A percentile compares a stretch with the other conserved stretches of the same genome.
Conservation (phyloP, 2,113 vertebrate species). For the Gopherus evgoodei region DNA sequence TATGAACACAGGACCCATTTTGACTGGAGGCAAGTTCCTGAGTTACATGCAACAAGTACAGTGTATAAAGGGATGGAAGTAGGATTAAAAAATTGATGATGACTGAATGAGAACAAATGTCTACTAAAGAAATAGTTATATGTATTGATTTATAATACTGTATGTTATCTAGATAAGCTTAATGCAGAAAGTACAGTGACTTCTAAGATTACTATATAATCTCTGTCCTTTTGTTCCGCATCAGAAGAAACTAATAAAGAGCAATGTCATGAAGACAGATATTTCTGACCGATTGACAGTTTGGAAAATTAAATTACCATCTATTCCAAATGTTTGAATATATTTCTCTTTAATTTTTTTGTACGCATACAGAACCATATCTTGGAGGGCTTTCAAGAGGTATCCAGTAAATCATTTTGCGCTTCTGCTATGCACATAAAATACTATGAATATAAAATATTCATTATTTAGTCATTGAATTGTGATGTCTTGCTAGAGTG, state of each 20-base stretch:
- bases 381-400: slow-evolving; percentile 68
- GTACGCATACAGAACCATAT: slow-evolving; percentile 63
- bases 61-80: background rate
- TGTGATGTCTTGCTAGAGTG: slow-evolving; percentile 42
- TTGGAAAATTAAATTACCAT: background rate
- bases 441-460: slow-evolving; percentile 23
- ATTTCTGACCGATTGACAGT: background rate
- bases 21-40: background rate
- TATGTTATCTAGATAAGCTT: background rate
- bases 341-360: slow-evolving; percentile 37
- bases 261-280: background rate
- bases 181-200: background rate
- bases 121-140: background rate
- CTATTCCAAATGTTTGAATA: slow-evolving; percentile 30
- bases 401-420: slow-evolving; percentile 56
- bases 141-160: background rate
- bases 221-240: background rate
- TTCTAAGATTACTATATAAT: background rate
- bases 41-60: background rate
- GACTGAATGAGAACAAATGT: background rate
- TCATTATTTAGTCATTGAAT: background rate
- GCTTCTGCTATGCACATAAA: slow-evolving; percentile 43
- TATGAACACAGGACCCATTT: background rate
- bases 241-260: background rate
- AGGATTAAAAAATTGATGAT: background rate